A percentile compares a stretch with the other conserved stretches of the same genome.
These are phyloP conservation scores for Leucosticte australis DNA, from an alignment of 2,113 vertebrate species.

Conservation along the genomic window DNA sequence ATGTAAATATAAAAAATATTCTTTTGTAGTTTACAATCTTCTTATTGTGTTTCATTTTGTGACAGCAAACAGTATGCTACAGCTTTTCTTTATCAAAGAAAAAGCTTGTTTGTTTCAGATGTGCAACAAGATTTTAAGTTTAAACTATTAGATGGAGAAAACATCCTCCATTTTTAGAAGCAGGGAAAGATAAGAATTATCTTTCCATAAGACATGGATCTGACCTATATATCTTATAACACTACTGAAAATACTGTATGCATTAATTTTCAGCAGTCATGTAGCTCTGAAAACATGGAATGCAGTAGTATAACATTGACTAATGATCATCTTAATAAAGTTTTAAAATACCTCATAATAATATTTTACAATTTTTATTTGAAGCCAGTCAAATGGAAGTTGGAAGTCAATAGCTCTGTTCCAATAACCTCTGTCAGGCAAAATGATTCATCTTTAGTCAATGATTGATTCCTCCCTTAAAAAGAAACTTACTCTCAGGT, in stretches of 20 bases:
- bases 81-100: neutral
- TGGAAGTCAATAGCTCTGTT: neutral
- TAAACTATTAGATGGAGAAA: neutral
- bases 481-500: neutral
- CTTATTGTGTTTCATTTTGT: neutral
- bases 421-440: neutral
- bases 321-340: neutral
- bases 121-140: neutral
- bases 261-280: neutral
- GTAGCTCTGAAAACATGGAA: neutral
- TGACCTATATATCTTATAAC: neutral
- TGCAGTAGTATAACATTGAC: neutral
- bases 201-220: neutral
- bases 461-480: neutral
- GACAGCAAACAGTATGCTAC: accelerated
- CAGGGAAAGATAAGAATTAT: neutral
- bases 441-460: neutral
- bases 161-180: neutral
- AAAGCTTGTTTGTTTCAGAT: neutral
- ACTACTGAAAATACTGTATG: neutral
- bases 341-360: neutral
- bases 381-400: neutral
- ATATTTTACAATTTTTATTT: neutral
- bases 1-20: neutral
- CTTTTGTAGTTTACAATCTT: neutral